Conservation (phyloP, 1,140 invertebrate species). For the Zaprionus camerounensis region DNA sequence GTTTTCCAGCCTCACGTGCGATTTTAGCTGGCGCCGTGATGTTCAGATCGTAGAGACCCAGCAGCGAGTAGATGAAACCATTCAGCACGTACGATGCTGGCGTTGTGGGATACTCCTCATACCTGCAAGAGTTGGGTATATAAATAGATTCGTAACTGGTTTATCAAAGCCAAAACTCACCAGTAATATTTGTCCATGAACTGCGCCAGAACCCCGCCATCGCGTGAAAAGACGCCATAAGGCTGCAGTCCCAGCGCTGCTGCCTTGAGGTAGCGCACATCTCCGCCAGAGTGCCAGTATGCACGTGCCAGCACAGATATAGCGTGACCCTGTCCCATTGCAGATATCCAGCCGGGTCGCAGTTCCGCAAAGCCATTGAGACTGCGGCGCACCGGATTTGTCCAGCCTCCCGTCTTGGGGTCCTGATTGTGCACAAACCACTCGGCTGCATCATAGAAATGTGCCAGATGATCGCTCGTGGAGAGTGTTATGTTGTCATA, state of each 20-base stretch:
- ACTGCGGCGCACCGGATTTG: constrained; percentile 92
- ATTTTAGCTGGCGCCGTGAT: constrained; percentile 87
- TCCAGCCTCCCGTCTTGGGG: constrained; percentile 92
- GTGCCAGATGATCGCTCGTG: constrained; percentile 92
- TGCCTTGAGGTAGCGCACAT: constrained; percentile 91
- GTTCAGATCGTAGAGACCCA: constrained; percentile 97
- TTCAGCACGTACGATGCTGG: constrained; percentile 98
- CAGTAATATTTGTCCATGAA: constrained; percentile 93
- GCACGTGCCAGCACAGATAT: constrained; percentile 96
- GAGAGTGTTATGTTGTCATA: constrained; percentile 93
- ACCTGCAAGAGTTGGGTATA: constrained; percentile 87
- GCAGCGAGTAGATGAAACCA: constrained; percentile 98
- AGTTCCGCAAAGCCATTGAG: constrained; percentile 92
- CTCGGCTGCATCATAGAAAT: constrained; percentile 96
- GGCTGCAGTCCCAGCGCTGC: constrained; percentile 92
- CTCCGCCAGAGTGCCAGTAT: constrained; percentile 91
- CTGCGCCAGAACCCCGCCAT: constrained; percentile 93
- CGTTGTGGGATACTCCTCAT: constrained; percentile 99
- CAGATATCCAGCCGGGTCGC: constrained; percentile 96
- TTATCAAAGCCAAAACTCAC: constrained; percentile 71
- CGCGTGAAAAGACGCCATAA: constrained; percentile 89
- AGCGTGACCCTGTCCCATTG: constrained; percentile 99
- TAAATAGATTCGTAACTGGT: background rate
- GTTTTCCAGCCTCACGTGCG: constrained; percentile 88
- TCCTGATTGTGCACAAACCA: constrained; percentile 97